Conservation (phyloP, 1,140 invertebrate species). For the Brachionus rotundiformis region DNA sequence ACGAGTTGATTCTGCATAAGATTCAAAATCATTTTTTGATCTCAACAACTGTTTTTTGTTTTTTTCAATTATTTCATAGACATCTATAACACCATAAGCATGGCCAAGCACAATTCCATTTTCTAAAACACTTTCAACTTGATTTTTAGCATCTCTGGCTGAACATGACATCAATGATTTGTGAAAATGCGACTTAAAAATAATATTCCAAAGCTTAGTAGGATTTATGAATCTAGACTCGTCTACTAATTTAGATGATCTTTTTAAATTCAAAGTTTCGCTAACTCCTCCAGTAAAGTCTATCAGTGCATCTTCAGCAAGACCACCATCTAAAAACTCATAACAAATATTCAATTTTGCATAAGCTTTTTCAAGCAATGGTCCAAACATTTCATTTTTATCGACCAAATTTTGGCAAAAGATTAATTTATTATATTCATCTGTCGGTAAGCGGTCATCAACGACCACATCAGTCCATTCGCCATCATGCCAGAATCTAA, state of each 20-base stretch:
- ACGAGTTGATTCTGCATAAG: background rate
- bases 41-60: background rate
- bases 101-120: conserved; percentile 1
- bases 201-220: background rate
- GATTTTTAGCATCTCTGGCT: background rate
- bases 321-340: conserved; percentile 64
- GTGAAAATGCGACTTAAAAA: background rate
- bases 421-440: conserved; percentile 55
- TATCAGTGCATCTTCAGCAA: conserved; percentile 66
- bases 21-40: background rate
- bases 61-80: background rate
- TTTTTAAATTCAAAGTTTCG: background rate
- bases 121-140: background rate
- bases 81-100: background rate
- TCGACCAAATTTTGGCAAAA: conserved; percentile 63
- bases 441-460: conserved; percentile 64
- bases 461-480: conserved; percentile 65
- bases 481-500: conserved; percentile 66
- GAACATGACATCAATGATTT: conserved; percentile 7
- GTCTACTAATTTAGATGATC: background rate
- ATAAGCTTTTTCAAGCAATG: conserved; percentile 66
- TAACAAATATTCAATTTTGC: conserved; percentile 63
- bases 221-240: no score
- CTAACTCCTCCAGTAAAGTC: conserved; percentile 67
- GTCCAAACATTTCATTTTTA: conserved; percentile 66